phyloP scores from a whole-genome alignment of 2,797 vertebrate genomes.

The Sternotherus odoratus region DNA sequence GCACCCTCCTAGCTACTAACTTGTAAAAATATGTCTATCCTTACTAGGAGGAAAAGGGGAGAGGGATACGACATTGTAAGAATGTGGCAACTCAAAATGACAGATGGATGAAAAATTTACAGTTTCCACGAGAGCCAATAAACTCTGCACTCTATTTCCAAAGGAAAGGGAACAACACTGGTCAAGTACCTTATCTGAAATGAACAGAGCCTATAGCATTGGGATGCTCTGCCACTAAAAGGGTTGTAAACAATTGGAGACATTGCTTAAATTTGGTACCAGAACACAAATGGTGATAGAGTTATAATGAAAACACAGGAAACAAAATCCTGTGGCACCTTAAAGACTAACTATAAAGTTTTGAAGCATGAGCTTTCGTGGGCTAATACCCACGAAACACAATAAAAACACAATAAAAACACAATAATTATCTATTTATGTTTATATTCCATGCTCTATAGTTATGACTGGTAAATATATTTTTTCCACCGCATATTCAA shows the following conservation, averaged over 20 bases:
- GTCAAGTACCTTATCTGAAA: too few species aligned
- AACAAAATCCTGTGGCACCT: too few species aligned
- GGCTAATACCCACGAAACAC: too few species aligned
- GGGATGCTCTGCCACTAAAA: background rate
- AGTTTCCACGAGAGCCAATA: too few species aligned
- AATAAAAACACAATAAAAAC: too few species aligned
- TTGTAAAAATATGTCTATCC: background rate
- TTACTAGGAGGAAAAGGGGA: background rate
- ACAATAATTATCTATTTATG: fast-evolving
- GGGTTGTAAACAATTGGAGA: fast-evolving
- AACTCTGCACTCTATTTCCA: too few species aligned
- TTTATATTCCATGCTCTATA: background rate
- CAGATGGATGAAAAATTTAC: background rate
- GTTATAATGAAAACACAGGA: background rate
- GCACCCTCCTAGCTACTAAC: background rate
- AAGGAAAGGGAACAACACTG: too few species aligned
- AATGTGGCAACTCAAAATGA: background rate
- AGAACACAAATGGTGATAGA: fast-evolving
- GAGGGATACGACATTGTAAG: background rate
- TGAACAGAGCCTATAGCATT: background rate
- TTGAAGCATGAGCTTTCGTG: too few species aligned
- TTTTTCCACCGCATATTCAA: fast-evolving
- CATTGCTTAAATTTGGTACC: background rate
- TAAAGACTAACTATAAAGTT: too few species aligned
- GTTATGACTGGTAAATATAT: fast-evolving